Evolutionary conservation across 2,888 invertebrate species (phyloP).

Genomic region (Agriopis marginaria): DNA sequence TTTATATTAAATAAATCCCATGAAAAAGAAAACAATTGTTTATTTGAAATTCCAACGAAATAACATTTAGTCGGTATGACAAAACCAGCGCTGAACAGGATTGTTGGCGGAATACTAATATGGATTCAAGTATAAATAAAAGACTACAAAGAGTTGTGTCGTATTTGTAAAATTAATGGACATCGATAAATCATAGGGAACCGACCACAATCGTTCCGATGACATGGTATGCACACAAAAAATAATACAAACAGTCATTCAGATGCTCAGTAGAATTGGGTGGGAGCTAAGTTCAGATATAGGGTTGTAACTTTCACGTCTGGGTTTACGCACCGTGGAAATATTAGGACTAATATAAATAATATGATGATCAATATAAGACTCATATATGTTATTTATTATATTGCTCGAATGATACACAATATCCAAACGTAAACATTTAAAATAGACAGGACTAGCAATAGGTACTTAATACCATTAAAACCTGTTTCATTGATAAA

Average conservation of each 20-base stretch:
- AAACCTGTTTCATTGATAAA: background rate
- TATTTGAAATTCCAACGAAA: slow-evolving; percentile 85
- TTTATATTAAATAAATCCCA: slow-evolving; percentile 57
- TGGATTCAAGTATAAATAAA: slow-evolving; percentile 85
- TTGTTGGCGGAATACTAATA: slow-evolving; percentile 86
- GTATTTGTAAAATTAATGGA: slow-evolving; percentile 83
- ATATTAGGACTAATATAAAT: background rate
- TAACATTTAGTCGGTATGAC: slow-evolving; percentile 86
- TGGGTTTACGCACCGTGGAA: background rate
- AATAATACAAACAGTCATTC: slow-evolving; percentile 84
- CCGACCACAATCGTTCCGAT: slow-evolving; percentile 84
- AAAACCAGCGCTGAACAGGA: slow-evolving; percentile 82
- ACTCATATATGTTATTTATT: too few species aligned
- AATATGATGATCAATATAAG: too few species aligned
- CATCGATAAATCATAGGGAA: slow-evolving; percentile 86
- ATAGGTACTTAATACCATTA: background rate
- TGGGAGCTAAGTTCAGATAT: slow-evolving; percentile 70
- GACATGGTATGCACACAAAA: slow-evolving; percentile 85
- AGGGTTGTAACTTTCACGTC: slow-evolving; percentile 59
- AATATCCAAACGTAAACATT: background rate
- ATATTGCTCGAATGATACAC: background rate
- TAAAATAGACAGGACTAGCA: background rate
- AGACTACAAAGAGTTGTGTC: slow-evolving; percentile 84
- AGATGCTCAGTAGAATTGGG: slow-evolving; percentile 82
- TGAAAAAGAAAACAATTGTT: slow-evolving; percentile 76